Base-by-base conservation (phyloP, 1,140 invertebrate genomes). In the Brachionus rotundiformis region DNA sequence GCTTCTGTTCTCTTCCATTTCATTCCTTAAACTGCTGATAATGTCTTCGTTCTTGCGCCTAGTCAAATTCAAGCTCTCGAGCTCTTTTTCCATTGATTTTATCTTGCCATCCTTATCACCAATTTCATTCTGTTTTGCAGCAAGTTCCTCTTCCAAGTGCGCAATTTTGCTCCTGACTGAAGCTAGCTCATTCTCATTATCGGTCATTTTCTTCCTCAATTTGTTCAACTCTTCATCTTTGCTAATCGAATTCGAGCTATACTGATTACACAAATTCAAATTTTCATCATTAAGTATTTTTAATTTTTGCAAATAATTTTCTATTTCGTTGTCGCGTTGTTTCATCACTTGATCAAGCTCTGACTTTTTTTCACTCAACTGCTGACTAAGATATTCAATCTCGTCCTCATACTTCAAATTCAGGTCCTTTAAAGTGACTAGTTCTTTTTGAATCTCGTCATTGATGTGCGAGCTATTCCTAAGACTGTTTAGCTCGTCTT, bases 281-380 rank as follows among this genome's bases (percentile, higher is more conserved):
- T 79, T 79, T 41, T 79, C 47, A 39, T 79, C 76, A 11, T 79
- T 61, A 7, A 79, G 25, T 1, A 61, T 33, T 23, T 36, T 59
- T 19, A 79, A 41, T 19, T 79, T 79, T 25, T 79, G 16, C 47
- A 79, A 61, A 54, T 59, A 79, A 31, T 41, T 79, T 13, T 33
- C 3, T 39, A 23, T 63, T 11, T 79, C 47, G 8, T 11, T 11
- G 2, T 79, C 76, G 0, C 59, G 31, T 31, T 36, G 16, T 33
- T 61, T 36, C 47, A 19, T 79, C 25, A 79, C 11, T 31, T 36
- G 8, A 0, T 39, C 31, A 16, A 79, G 54, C 27, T 79, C 76
- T 2, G 1, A 59, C 13, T 54, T 36, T 79, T 79, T 79, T 0
- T 79, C 47, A 6, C 3, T 59, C 47, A 79, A 79, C 16, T 54